Conservation (phyloP, 2,888 invertebrate genomes). For the Entomobrya proxima region DNA sequence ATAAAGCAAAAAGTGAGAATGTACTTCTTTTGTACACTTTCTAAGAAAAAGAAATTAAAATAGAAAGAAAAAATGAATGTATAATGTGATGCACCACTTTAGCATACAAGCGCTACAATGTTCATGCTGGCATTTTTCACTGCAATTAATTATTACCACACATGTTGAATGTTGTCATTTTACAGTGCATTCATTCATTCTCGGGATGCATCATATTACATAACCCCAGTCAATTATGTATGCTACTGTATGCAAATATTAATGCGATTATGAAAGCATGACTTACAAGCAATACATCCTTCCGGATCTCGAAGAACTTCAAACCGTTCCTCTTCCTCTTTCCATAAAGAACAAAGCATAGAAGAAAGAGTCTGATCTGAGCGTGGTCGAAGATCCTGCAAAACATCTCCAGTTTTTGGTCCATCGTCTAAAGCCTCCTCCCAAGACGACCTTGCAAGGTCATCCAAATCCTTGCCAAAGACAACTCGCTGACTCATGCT, state of each 20-base stretch:
- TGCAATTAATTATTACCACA: background rate
- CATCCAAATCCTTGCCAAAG: slow-evolving; percentile 47
- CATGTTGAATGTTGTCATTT: too few relatives aligned
- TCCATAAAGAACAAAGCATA: slow-evolving; percentile 73
- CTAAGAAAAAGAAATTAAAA: slow-evolving; percentile 26
- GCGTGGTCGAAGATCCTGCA: slow-evolving; percentile 53
- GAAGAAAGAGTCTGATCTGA: slow-evolving; percentile 65
- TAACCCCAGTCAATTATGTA: too few relatives aligned
- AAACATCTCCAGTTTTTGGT: slow-evolving; percentile 52
- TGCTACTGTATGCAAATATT: too few relatives aligned
- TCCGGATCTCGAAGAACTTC: slow-evolving; percentile 69
- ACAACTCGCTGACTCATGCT: slow-evolving; percentile 44
- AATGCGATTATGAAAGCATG: background rate
- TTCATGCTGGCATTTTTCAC: background rate
- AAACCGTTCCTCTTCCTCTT: slow-evolving; percentile 69
- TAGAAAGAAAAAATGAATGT: background rate
- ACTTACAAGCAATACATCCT: slow-evolving; percentile 73
- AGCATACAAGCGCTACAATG: too few relatives aligned
- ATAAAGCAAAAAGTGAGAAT: background rate
- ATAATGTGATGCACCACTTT: too few relatives aligned
- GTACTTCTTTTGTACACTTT: slow-evolving; percentile 22
- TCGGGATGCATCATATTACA: too few relatives aligned
- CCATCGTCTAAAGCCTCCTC: background rate
- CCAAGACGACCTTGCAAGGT: slow-evolving; percentile 1
- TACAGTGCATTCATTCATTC: too few relatives aligned